These are phyloP conservation scores for Vimba vimba DNA, from an alignment of 2,113 vertebrate genomes.

Conservation along the genomic window DNA sequence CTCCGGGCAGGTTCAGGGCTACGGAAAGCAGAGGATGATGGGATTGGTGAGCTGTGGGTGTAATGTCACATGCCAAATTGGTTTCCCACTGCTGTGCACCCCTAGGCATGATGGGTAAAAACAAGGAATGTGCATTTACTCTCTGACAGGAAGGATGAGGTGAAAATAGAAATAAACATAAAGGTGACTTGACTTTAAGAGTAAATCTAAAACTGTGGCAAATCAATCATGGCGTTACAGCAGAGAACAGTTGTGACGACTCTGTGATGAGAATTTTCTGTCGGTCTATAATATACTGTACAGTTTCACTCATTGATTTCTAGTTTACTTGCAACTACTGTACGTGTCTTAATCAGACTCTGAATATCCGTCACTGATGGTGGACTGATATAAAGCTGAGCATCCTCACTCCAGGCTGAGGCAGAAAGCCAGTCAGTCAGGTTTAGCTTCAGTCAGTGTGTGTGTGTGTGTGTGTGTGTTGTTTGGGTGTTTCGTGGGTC, in stretches of 20 bases:
- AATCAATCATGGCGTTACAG: background rate
- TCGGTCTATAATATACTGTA: background rate
- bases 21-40: conserved; percentile 20
- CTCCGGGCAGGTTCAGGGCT: background rate
- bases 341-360: background rate
- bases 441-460: background rate
- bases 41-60: background rate
- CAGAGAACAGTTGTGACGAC: background rate
- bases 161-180: too few species aligned
- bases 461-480: too few species aligned
- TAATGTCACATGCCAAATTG: conserved; percentile 37
- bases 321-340: background rate
- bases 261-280: background rate
- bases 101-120: conserved; percentile 27
- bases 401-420: background rate
- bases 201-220: background rate
- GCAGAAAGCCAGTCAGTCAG: background rate
- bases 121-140: background rate
- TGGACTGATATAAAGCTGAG: background rate
- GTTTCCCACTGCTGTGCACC: conserved; percentile 1
- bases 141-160: background rate
- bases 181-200: background rate
- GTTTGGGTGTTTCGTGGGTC: background rate
- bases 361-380: background rate
- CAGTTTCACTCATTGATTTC: background rate